These are phyloP conservation scores for Scophthalmus maximus DNA, from an alignment of 2,113 vertebrate species.

Conservation along the genomic window DNA sequence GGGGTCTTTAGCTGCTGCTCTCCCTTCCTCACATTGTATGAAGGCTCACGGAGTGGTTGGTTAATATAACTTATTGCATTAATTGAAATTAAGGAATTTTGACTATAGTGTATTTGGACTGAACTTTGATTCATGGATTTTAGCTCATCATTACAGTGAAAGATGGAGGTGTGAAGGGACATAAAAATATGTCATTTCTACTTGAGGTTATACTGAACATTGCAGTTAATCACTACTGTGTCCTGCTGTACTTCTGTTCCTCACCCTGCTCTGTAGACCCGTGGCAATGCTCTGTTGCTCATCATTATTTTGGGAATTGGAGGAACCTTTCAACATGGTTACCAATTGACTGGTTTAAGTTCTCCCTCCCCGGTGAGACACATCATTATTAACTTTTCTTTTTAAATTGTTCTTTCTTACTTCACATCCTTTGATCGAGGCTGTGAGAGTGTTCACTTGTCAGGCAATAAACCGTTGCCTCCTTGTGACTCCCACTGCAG, in stretches of 20 bases:
- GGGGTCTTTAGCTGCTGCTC: too few species aligned
- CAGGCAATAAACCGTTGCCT: background rate
- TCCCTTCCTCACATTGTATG: too few species aligned
- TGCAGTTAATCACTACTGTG: too few species aligned
- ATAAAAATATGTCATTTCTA: background rate
- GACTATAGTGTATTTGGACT: too few species aligned
- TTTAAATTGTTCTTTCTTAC: background rate
- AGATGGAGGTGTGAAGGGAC: too few species aligned
- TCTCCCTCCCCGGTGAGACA: slow-evolving; percentile 79
- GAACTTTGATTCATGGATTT: too few species aligned
- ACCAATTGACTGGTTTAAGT: slow-evolving; percentile 74
- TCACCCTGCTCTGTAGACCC: slow-evolving; percentile 59
- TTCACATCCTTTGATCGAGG: background rate
- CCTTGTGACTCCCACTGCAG: slow-evolving; percentile 54
- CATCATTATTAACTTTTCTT: slow-evolving; percentile 31
- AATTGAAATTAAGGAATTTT: too few species aligned
- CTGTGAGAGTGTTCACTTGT: too few species aligned
- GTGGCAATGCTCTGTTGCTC: slow-evolving; percentile 74
- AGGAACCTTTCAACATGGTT: slow-evolving; percentile 79
- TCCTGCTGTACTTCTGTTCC: background rate
- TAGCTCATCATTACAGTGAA: too few species aligned
- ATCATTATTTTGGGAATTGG: slow-evolving; percentile 80
- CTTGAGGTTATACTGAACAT: background rate
- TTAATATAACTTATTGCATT: too few species aligned
- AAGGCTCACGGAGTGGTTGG: too few species aligned